Base-by-base conservation (phyloP, 2,888 invertebrate genomes). In the Apodemia mormo region DNA sequence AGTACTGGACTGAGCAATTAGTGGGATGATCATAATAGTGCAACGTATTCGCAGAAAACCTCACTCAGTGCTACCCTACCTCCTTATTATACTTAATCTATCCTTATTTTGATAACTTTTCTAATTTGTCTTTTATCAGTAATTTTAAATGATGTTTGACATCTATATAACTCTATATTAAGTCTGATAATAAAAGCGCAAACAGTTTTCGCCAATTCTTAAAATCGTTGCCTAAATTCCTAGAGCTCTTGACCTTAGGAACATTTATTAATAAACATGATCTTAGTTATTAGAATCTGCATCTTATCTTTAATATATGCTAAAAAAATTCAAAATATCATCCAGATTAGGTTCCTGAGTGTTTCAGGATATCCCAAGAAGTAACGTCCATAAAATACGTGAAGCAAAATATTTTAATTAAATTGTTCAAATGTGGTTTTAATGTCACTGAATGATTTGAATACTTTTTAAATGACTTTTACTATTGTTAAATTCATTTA, bases 1-100 rank as follows among this genome's bases (percentile, higher is more conserved):
- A 61, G 61, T 61, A 61, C 61, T 61, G 61, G 61, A 61, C 61
- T 61, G 61, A 61, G 61, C 61, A 61, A 61, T 61, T 61, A 61
- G 61, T 61, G 29, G 58, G 30, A 30, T 61, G n/a, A 6, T n/a
- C 52, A 52, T 14, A 52, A 52, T 61, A 30, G 61, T 61, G 58
- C 58, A 33, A 58, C 30, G 58, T 30, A 58, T 58, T 58, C 29
- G 10, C 58, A 29, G 30, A 58, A 45, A 58, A 58, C 30, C 58
- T 58, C 58, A 58, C 58, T 30, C 30, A 10, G 58, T 58, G 58
- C 58, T 58, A 58, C 14, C 56, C 9, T 56, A 56, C 56, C 22
- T 43, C 43, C 56, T 56, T 56, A 54, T 54, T n/a, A 29, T 56
- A 56, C 56, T 56, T 56, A 56, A 56, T 56, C 58, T 58, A 58